Base-by-base conservation (phyloP, 2,797 vertebrate genomes). In the Miichthys miiuy region DNA sequence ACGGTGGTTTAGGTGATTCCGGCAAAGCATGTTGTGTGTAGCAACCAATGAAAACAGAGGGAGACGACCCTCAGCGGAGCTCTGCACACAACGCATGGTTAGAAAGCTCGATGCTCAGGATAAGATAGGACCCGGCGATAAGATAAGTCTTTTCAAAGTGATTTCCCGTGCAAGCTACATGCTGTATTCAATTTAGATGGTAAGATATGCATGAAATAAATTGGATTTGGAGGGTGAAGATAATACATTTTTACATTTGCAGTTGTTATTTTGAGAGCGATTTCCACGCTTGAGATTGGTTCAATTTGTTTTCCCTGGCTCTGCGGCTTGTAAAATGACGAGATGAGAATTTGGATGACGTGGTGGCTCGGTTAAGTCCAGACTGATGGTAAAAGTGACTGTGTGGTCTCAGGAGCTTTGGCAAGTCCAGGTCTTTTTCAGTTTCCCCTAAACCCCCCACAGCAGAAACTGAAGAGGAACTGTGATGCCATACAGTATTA, bases 151-250 rank as follows among this genome's bases (percentile, higher is more conserved):
- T 88, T 92, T 94, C 91, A 93, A 93, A 93, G 88, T 91, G 90
- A 93, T 95, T 94, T 93, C 90, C 79, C 83, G 65, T 87, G 91
- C 91, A 66, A 83, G 89, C 90, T 89, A 88, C 71, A 75, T 84
- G 91, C 89, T 90, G 89, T 93, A 95, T 95, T 95, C 93, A 95
- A 95, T 95, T 95, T 94, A 95, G 94, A 96, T 95, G 82, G 81
- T 38, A 75, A 93, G 94, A 96, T 96, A 94, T 92, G 89, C 85
- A 87, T 82, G 76, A 92, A 92, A 93, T 93, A 93, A 93, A 94
- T 94, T 92, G 90, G 90, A 91, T 94, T 91, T 90, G 83, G 83
- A 90, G 80, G 86, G 85, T 86, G 89, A 86, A 92, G 89, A 92
- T 91, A 91, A 91, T 86, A 88, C 77, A 87, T 86, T 83, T 89